phyloP scores from a whole-genome alignment of 2,888 invertebrate genomes.

The Mythimna albipuncta region DNA sequence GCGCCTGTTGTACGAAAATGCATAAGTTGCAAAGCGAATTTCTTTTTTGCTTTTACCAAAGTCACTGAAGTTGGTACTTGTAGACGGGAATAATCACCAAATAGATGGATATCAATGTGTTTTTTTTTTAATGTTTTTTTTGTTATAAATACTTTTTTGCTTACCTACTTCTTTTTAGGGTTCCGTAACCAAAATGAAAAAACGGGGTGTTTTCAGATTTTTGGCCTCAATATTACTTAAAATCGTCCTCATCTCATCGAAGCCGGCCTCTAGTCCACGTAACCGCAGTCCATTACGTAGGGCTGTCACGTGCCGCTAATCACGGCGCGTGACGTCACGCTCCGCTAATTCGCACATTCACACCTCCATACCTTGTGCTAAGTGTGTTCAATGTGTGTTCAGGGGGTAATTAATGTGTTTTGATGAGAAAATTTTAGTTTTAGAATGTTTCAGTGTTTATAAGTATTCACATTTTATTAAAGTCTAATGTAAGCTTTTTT shows the following conservation, averaged over 20 bases:
- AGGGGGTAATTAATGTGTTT: conserved; percentile 41
- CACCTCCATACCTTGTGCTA: conserved; percentile 70
- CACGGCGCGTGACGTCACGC: conserved; percentile 77
- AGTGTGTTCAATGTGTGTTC: conserved; percentile 39
- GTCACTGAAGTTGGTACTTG: no score
- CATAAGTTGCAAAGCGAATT: no score
- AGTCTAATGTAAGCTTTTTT: not conserved
- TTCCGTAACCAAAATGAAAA: no score
- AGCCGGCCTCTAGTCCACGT: conserved; percentile 24
- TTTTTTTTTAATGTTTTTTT: no score
- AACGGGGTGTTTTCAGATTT: no score
- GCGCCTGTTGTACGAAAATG: no score
- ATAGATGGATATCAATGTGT: no score
- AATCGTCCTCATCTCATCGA: not conserved
- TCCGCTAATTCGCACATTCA: conserved; percentile 77
- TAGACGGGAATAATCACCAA: no score
- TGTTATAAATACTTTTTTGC: no score
- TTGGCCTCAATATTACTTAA: not conserved
- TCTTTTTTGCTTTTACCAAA: not conserved
- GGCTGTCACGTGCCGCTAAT: conserved; percentile 79
- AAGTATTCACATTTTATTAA: not conserved
- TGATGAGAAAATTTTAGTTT: not conserved
- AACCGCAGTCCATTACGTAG: conserved; percentile 70
- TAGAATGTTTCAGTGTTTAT: not conserved
- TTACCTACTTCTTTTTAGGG: no score